phyloP scores from a whole-genome alignment of 2,888 invertebrate genomes.

The Apodemia duryi region DNA sequence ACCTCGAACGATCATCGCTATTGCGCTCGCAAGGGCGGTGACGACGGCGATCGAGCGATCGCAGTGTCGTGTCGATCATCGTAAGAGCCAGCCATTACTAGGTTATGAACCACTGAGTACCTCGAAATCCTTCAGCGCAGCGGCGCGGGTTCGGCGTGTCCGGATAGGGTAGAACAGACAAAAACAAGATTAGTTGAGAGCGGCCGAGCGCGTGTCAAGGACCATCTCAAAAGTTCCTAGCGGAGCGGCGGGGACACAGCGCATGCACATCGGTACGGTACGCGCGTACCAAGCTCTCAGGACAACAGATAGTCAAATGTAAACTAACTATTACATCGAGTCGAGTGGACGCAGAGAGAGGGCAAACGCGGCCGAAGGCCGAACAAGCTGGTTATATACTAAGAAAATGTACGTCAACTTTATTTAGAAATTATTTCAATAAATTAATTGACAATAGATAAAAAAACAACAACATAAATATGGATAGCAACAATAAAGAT shows the following conservation, averaged over 20 bases:
- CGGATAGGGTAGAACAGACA: conserved; percentile 85
- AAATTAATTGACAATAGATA: conserved; percentile 37
- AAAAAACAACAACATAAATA: conserved; percentile 37
- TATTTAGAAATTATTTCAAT: conserved; percentile 4
- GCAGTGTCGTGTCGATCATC: conserved; percentile 65
- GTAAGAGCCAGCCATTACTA: conserved; percentile 75
- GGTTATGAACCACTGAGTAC: conserved; percentile 82
- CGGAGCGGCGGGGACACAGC: conserved; percentile 47
- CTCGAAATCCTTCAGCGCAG: conserved; percentile 91
- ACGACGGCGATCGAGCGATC: conserved; percentile 41
- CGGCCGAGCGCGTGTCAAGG: conserved; percentile 83
- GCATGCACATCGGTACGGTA: conserved; percentile 50
- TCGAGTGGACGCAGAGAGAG: conserved; percentile 59
- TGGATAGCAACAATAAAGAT: conserved; percentile 34
- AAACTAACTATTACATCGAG: conserved; percentile 70
- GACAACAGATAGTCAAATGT: conserved; percentile 48
- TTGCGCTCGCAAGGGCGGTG: conserved; percentile 58
- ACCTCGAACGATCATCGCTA: conserved; percentile 74
- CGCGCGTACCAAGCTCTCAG: conserved; percentile 15
- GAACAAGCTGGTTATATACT: conserved; percentile 57
- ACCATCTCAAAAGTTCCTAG: conserved; percentile 96
- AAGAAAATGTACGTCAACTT: conserved; percentile 28
- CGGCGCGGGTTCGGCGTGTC: conserved; percentile 83
- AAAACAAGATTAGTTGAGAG: conserved; percentile 82
- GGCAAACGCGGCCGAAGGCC: conserved; percentile 48